Conservation (phyloP, 1,140 invertebrate species). For the Alviniconcha marisindica region DNA sequence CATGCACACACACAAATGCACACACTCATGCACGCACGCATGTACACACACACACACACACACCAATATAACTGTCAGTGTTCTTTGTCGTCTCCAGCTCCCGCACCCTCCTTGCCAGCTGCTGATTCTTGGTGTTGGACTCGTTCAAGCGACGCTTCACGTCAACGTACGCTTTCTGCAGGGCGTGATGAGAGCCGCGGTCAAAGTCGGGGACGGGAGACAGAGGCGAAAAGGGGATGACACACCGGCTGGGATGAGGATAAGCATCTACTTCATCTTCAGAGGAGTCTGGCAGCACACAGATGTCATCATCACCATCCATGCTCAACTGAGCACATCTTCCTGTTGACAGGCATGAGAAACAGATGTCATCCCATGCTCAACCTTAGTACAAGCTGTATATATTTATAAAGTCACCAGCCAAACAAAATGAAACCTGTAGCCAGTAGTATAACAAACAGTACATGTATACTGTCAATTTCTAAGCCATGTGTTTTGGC, state of each 20-base stretch:
- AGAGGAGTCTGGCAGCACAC: neutral
- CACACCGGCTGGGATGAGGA: neutral
- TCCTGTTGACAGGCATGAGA: neutral
- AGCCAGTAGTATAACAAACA: too few species aligned
- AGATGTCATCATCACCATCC: constrained; percentile 35
- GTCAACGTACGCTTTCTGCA: constrained; percentile 46
- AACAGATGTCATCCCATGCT: neutral
- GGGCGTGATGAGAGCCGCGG: constrained; percentile 27
- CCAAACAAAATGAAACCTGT: too few species aligned
- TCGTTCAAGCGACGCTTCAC: constrained; percentile 46
- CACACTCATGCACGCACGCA: too few species aligned
- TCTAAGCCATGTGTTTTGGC: too few species aligned
- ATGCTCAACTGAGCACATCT: neutral
- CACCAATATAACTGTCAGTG: neutral
- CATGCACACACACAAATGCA: too few species aligned
- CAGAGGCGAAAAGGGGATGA: neutral
- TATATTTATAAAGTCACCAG: neutral
- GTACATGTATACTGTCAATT: too few species aligned
- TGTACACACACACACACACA: too few species aligned
- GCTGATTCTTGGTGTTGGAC: constrained; percentile 15
- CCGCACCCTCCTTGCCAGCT: constrained; percentile 28
- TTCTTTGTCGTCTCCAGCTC: constrained; percentile 23
- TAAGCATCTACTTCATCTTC: neutral
- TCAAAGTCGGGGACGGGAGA: neutral
- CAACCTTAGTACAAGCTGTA: too few species aligned